Evolutionary conservation across 2,113 vertebrate genomes (phyloP), one percentile per base, ranked within the genome.

Genomic region (Dendrocopos noguchii): DNA sequence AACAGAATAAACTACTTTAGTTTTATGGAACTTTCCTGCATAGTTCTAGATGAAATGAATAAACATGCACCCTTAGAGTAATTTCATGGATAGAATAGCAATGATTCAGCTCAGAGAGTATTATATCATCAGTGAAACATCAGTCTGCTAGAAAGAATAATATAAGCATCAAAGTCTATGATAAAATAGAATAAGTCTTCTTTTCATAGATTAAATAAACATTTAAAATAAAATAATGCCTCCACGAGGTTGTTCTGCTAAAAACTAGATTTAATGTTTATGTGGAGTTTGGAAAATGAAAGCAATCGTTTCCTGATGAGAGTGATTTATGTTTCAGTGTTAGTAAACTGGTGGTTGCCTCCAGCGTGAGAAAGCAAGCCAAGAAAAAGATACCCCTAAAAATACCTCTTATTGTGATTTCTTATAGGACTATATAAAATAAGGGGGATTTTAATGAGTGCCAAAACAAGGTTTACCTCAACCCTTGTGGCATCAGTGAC

Each of bases 221-320:
- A 90, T 94, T 96, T 47, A 61, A 87, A 95, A 81, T 56, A 93
- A 93, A 97, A 65, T 64, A 91, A 96, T 91, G 47, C 18, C 64
- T 94, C 50, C 57, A 73, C 5, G 80, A 87, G 61, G 31, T 65
- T 65, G n/a, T 74, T 82, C 17, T 57, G 19, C 52, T 85, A 78
- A 90, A 85, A 42, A 88, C 61, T 27, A 73, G 15, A 4, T 57
- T 80, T 75, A 22, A 42, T 95, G 61, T 94, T 95, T 96, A 93
- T 56, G 63, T 72, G 34, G 42, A 90, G 82, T 95, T 95, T 91
- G 87, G 59, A 95, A 97, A 94, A 50, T 28, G 76, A 94, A 96
- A 94, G 2, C 57, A 94, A 87, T 81, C 29, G 79, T 91, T 86
- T 95, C 17, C 50, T 91, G 11, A 21, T 82, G 42, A 78, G 12